Percentiles rank a stretch among this genome's conserved stretches.
These are phyloP conservation scores for Tetragnatha versicolor DNA, from an alignment of 1,140 invertebrate genomes.

Conservation along the genomic window DNA sequence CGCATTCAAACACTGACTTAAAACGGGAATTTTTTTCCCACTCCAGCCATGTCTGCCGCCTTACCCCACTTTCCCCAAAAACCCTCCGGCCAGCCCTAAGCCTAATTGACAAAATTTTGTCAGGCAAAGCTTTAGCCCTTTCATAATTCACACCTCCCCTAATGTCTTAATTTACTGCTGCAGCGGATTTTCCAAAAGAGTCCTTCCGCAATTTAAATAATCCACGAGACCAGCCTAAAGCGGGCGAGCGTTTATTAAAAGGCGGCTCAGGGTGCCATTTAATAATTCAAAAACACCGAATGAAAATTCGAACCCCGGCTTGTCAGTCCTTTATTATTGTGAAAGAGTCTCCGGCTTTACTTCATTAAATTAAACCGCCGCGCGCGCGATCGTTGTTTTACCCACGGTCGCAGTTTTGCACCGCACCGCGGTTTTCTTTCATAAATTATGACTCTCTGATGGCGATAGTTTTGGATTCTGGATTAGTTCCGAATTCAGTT, in stretches of 20 bases:
- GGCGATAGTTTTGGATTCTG: not conserved
- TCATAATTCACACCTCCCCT: slow-evolving; percentile 33
- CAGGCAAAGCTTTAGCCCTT: not conserved
- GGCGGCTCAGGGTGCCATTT: slow-evolving; percentile 12
- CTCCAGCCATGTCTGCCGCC: no score
- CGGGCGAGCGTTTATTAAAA: slow-evolving; percentile 14
- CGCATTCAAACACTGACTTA: not conserved
- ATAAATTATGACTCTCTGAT: not conserved
- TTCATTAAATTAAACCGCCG: slow-evolving; percentile 35
- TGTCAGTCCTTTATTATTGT: not conserved
- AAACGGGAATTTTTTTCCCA: not conserved
- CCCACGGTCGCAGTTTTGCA: not conserved
- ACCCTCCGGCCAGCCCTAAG: not conserved
- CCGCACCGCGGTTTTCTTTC: not conserved
- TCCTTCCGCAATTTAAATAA: slow-evolving; percentile 44
- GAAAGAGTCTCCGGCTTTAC: not conserved
- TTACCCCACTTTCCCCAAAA: slow-evolving; percentile 5
- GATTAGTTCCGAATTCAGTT: slow-evolving; percentile 10
- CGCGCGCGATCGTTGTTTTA: slow-evolving; percentile 4
- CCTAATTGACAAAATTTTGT: slow-evolving; percentile 50
- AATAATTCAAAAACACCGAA: slow-evolving; percentile 34
- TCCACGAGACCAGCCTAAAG: slow-evolving; percentile 20
- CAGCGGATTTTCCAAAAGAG: slow-evolving; percentile 27
- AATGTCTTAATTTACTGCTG: slow-evolving; percentile 32
- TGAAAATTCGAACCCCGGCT: slow-evolving; percentile 29